A percentile compares a stretch with the other conserved stretches of the same genome.
Evolutionary conservation across 2,113 vertebrate species (phyloP).

Genomic region (Coregonus clupeaformis): DNA sequence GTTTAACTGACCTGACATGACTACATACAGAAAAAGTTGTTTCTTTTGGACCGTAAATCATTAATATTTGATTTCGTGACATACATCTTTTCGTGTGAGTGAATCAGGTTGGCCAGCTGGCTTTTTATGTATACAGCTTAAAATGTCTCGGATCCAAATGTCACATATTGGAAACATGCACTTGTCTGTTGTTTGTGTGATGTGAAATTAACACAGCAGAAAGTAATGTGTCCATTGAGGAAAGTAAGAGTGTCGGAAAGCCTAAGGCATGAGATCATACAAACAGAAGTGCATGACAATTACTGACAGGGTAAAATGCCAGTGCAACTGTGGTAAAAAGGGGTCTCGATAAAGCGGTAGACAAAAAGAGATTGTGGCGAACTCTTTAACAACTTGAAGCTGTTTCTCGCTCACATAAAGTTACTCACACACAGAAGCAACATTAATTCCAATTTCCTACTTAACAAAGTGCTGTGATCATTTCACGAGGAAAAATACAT

Average conservation of each 20-base stretch:
- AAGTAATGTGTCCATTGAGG: slow-evolving; percentile 53
- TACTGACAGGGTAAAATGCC: slow-evolving; percentile 52
- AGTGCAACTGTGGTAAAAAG: slow-evolving; percentile 47
- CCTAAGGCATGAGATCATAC: slow-evolving; percentile 63
- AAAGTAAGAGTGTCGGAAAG: slow-evolving; percentile 54
- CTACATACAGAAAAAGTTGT: slow-evolving; percentile 36
- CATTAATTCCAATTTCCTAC: slow-evolving; percentile 33
- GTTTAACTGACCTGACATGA: slow-evolving; percentile 34
- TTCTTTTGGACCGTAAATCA: slow-evolving; percentile 42
- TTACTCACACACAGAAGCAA: slow-evolving; percentile 20
- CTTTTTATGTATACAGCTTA: slow-evolving; percentile 25
- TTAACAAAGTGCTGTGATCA: slow-evolving; percentile 30
- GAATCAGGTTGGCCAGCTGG: slow-evolving; percentile 23
- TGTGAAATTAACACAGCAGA: neutral
- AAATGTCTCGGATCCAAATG: slow-evolving; percentile 21
- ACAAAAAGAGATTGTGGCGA: slow-evolving; percentile 43
- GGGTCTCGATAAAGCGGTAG: slow-evolving; percentile 31
- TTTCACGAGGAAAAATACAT: slow-evolving; percentile 29
- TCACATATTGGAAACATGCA: slow-evolving; percentile 25
- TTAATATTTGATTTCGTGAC: slow-evolving; percentile 26
- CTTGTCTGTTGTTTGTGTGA: slow-evolving; percentile 21
- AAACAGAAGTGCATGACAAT: slow-evolving; percentile 59
- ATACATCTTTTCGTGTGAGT: slow-evolving; percentile 18
- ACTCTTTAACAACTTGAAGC: slow-evolving; percentile 54
- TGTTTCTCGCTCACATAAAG: slow-evolving; percentile 37